Base-by-base conservation (phyloP, 2,797 vertebrate species). In the Oryzias dopingdopingensis region DNA sequence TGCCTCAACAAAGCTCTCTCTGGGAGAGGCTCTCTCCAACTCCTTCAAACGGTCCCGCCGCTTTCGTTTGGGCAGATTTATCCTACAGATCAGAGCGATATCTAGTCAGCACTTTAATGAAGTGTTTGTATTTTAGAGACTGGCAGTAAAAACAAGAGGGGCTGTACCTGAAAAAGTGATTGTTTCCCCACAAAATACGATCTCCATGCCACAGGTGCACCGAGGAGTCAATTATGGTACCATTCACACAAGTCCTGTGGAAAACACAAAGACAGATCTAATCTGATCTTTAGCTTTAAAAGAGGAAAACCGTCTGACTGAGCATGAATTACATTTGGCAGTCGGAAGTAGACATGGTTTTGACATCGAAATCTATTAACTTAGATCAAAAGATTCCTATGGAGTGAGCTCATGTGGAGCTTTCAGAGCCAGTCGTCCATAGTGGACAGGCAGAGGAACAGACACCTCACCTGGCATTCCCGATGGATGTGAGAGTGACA, bases 181-280 rank as follows among this genome's bases (percentile, higher is more conserved):
- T 99, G 84, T 99, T 99, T 76, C 97, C 97, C 97, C 97, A 99
- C 50, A 99, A 86, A 75, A 99, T 98, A 32, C 97, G 91, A 73
- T 99, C 97, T 42, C 96, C 97, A 0, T 99, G 97, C 97, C 97
- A 99, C 46, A 99, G 86, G 43, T 95, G 94, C 57, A 94, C 95
- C 62, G 87, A 65, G 29, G 88, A 93, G 77, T 92, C 92, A 1
- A 97, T 86, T 42, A 93, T 87, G 12, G 93, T 86, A 58, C 97
- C 97, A 5, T 99, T 99, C 65, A 99, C 96, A 87, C 97, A 99
- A 56, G 96, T 97, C 70, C 97, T 99, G 79, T 2, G 20, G 42
- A 70, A 55, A 68, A 66, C 0, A 54, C 14, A 62, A 18, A 51
- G 13, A 40, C 14, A 18, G 10, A 13, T 12, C 20, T 16, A 18